Evolutionary conservation across 2,888 invertebrate genomes (phyloP).

Genomic region (Tipula confusa): DNA sequence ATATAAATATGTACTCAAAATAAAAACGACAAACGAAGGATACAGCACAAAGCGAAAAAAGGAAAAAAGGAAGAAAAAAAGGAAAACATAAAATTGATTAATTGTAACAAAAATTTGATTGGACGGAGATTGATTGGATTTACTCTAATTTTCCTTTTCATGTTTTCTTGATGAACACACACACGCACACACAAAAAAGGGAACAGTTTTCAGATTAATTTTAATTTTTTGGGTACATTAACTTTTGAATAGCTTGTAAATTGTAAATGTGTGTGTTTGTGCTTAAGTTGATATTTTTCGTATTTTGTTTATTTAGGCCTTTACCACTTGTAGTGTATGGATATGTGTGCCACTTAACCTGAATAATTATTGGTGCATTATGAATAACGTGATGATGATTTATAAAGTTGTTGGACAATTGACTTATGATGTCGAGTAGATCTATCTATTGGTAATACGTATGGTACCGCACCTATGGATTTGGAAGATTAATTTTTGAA

Average conservation of each 20-base stretch:
- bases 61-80: too few species aligned
- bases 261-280: background rate
- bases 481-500: too few species aligned
- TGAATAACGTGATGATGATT: too few species aligned
- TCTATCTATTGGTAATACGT: too few species aligned
- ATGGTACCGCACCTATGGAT: too few species aligned
- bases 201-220: background rate
- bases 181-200: background rate
- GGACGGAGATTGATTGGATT: slow-evolving; percentile 25
- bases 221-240: background rate
- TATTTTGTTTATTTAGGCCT: background rate
- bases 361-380: too few species aligned
- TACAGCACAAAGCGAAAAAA: background rate
- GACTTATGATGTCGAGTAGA: too few species aligned
- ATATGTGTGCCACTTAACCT: too few species aligned
- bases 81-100: slow-evolving; percentile 8
- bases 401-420: too few species aligned
- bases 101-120: background rate
- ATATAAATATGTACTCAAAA: background rate
- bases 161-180: background rate
- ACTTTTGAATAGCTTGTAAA: background rate
- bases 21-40: background rate
- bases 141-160: background rate
- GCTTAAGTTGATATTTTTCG: background rate
- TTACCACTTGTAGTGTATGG: background rate